These are phyloP conservation scores for Monomorium pharaonis DNA, from an alignment of 1,140 invertebrate species.

Conservation along the genomic window DNA sequence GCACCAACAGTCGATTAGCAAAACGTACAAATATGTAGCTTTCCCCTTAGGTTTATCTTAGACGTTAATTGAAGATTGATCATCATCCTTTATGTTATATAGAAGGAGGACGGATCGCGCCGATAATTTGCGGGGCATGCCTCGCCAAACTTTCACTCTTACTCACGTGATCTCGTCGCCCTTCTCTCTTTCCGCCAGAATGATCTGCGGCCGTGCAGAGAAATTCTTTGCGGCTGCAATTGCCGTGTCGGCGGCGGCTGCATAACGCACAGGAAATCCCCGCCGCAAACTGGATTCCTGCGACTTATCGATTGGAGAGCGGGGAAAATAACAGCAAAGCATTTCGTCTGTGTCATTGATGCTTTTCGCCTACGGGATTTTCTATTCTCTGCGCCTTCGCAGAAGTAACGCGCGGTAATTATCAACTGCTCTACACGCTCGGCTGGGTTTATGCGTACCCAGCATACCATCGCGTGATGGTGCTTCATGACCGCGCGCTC, in stretches of 20 bases:
- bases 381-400: neutral
- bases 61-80: neutral
- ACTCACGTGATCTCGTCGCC: slow-evolving; percentile 60
- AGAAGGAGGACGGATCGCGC: neutral
- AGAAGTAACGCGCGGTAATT: slow-evolving; percentile 30
- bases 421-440: slow-evolving; percentile 29
- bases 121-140: slow-evolving; percentile 56
- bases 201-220: slow-evolving; percentile 52
- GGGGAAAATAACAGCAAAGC: neutral
- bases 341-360: neutral
- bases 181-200: slow-evolving; percentile 44
- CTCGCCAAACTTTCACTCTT: slow-evolving; percentile 69
- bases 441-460: slow-evolving; percentile 9
- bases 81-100: slow-evolving; percentile 1
- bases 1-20: neutral
- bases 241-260: neutral
- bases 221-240: slow-evolving; percentile 54
- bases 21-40: neutral
- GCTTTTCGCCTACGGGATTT: neutral
- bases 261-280: slow-evolving; percentile 44
- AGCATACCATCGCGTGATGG: slow-evolving; percentile 37
- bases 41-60: neutral
- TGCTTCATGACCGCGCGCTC: slow-evolving; percentile 4
- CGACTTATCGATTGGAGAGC: slow-evolving; percentile 11
- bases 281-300: neutral